Evolutionary conservation across 2,797 vertebrate species (phyloP).

Genomic region (Hippoglossus hippoglossus): DNA sequence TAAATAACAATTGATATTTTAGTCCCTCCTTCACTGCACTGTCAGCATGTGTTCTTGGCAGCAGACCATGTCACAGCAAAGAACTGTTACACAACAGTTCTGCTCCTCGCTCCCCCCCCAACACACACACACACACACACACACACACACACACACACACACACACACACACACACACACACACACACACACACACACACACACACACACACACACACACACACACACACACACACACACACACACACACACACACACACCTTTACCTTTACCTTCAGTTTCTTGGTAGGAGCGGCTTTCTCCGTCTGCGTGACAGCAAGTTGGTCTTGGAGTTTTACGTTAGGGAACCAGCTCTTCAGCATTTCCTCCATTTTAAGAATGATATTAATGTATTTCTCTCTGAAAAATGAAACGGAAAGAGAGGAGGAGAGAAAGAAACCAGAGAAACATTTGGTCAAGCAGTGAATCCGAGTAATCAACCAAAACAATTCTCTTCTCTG

Average conservation of each 20-base stretch:
- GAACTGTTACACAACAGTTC: conserved; percentile 51
- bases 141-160: not conserved
- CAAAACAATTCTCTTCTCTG: conserved; percentile 22
- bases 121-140: not conserved
- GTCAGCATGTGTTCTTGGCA: conserved; percentile 58
- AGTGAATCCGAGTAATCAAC: conserved; percentile 23
- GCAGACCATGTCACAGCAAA: conserved; percentile 13
- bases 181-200: not conserved
- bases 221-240: no score
- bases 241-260: not conserved
- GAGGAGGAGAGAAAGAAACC: not conserved
- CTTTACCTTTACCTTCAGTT: conserved; percentile 86
- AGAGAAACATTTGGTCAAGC: conserved; percentile 2
- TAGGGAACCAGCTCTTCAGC: conserved; percentile 88
- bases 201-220: no score
- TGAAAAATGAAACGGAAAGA: conserved; percentile 37
- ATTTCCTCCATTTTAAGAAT: conserved; percentile 89
- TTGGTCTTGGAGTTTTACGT: conserved; percentile 80
- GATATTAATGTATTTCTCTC: conserved; percentile 84
- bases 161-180: not conserved
- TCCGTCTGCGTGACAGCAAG: conserved; percentile 63
- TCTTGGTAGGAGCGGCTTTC: conserved; percentile 77
- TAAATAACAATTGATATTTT: conserved; percentile 77
- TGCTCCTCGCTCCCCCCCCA: not conserved
- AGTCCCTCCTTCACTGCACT: conserved; percentile 40